Evolutionary conservation across 1,140 invertebrate genomes (phyloP), one percentile per base, ranked within the genome.

Genomic region (Drosophila sproati): DNA sequence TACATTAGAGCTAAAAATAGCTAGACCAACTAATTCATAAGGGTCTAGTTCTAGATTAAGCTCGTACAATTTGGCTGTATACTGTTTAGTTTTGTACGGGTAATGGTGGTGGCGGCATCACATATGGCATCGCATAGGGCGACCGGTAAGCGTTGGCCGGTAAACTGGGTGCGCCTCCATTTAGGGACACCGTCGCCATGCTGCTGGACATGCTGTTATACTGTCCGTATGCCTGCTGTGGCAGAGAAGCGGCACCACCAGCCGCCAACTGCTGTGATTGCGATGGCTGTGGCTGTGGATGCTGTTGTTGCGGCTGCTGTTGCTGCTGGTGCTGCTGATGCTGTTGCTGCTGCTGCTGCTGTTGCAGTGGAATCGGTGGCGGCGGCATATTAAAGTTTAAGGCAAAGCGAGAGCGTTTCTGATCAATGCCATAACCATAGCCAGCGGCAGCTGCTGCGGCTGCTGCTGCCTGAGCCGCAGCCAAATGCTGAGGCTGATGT

Each of bases 81-180:
- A 57, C 59, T 59, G 41, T 85, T 89, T 91, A 92, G 66, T 92
- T 92, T 70, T 92, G 86, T 73, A 91, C 91, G 56, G 91, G 91
- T 75, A 92, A 80, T 68, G 91, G 91, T 20, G 91, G 91, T 63
- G 91, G 91, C 47, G 90, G 91, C 80, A 90, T 90, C 80, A 90
- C 80, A 31, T 90, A 85, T 59, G 88, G 80, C 47, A 91, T 86
- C 45, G 82, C 91, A 71, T 89, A 82, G 4, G 76, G 62, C 5
- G 77, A 37, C 29, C 75, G 59, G 41, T 68, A 64, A 64, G 80
- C 56, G 76, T 68, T 62, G 68, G 87, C 56, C 67, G 64, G 67
- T 77, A 77, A 86, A 59, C 80, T 80, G 63, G 52, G 80, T 12
- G 54, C 83, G 51, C 80, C 80, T 8, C 85, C 86, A 57, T 88